Evolutionary conservation across 2,797 vertebrate genomes (phyloP).

Genomic region (Darevskia mixta): DNA sequence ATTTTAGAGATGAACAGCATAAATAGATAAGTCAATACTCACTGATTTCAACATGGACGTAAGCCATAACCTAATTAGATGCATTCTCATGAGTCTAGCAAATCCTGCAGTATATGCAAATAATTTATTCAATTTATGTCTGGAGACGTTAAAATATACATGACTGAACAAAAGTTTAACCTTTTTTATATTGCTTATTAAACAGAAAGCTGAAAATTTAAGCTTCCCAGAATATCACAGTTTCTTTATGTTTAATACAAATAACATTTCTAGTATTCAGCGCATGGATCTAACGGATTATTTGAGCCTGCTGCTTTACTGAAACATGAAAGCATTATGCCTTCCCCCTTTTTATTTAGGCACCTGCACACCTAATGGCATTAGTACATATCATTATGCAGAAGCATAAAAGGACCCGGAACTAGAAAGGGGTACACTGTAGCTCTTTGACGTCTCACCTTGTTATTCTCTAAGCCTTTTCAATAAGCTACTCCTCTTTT

Average conservation of each 20-base stretch:
- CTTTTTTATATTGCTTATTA: constrained; percentile 41
- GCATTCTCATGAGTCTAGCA: constrained; percentile 26
- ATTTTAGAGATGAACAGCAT: background rate
- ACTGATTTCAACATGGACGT: constrained; percentile 36
- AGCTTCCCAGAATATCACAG: background rate
- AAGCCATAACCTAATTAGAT: constrained; percentile 22
- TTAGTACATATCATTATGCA: background rate
- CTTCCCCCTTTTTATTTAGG: rapidly evolving
- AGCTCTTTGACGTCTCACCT: background rate
- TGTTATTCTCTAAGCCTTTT: background rate
- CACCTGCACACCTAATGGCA: background rate
- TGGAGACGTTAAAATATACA: constrained; percentile 45
- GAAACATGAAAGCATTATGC: constrained; percentile 7
- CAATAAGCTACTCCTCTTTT: background rate
- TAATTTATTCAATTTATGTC: constrained; percentile 38
- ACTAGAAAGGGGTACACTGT: background rate
- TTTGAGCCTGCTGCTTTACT: constrained; percentile 13
- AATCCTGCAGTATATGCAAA: constrained; percentile 36
- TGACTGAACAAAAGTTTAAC: constrained; percentile 23
- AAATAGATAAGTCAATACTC: constrained; percentile 26
- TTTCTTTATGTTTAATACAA: constrained; percentile 27
- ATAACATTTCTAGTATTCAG: constrained; percentile 29
- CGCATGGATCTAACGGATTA: constrained; percentile 22
- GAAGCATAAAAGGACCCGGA: constrained; percentile 2
- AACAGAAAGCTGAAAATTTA: constrained; percentile 15